Evolutionary conservation across 2,888 invertebrate species (phyloP), one percentile per base, ranked within the genome.

Genomic region (Hesperia comma): DNA sequence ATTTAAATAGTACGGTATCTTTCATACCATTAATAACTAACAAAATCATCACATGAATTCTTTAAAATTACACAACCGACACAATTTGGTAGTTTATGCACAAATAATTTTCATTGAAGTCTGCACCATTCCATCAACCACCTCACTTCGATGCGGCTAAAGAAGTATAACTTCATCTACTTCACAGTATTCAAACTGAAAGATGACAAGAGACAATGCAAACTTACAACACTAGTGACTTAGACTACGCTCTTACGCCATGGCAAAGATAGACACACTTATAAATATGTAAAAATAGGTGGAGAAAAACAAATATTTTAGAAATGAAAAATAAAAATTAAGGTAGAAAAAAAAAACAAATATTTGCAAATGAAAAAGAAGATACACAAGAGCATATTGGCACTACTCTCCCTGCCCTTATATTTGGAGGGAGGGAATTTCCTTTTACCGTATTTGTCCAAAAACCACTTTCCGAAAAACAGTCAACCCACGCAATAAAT

Each of bases 141-240:
- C 7, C 2, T 15, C 15, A 46, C 8, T 15, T 46, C 33, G 33
- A 10, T 32, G 15, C 6, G 4, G 7, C 33, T 8, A 19, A n/a
- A 61, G 19, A 49, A 60, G 60, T 49, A 49, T 49, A 60, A 60
- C 33, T 60, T 60, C 33, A 17, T 33, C 15, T 17, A 49, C 32
- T 15, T 26, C 43, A 26, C 7, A 57, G 41, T 26, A 57, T 15
- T 10, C 3, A 5, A 43, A 41, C n/a, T 1, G 8, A 58, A 10
- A 43, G 2, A 43, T 26, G 26, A 58, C 3, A 43, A 32, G 58
- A 41, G 14, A 58, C 1, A 7, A 60, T 49, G 40, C 21, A 61
- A 53, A 40, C 53, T 40, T 61, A 61, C 17, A n/a, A 19, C 10
- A 37, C 61, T 62, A 62, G 33, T 62, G 61, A 54, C 61, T 53